These are phyloP conservation scores for Tor tambroides DNA, from an alignment of 2,113 vertebrate species.

Conservation along the genomic window DNA sequence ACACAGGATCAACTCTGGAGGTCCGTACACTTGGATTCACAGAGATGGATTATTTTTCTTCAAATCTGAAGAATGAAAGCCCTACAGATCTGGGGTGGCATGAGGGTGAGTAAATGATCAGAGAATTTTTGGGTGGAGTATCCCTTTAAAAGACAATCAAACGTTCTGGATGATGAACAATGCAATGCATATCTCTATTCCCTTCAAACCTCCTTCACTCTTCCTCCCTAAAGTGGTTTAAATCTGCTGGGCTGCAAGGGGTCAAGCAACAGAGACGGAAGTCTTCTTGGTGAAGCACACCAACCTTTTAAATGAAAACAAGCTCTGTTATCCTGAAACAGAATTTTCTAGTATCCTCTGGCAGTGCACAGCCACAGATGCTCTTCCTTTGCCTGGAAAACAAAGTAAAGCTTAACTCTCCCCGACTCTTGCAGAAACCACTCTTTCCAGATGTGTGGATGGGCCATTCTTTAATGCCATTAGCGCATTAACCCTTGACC, in stretches of 20 bases:
- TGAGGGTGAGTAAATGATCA: neutral
- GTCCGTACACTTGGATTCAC: neutral
- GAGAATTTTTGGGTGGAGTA: neutral
- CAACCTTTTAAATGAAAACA: slow-evolving; percentile 64
- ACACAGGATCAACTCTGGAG: too few relatives aligned
- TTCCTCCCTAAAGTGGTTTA: slow-evolving; percentile 52
- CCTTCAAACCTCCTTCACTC: neutral
- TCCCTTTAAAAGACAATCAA: slow-evolving; percentile 8
- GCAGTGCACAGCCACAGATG: slow-evolving; percentile 66
- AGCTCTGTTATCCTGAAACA: slow-evolving; percentile 66
- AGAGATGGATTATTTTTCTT: neutral
- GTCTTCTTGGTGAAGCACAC: slow-evolving; percentile 39
- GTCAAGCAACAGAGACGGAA: slow-evolving; percentile 64
- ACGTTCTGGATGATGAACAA: neutral
- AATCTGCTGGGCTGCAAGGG: slow-evolving; percentile 45
- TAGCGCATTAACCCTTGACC: slow-evolving; percentile 3
- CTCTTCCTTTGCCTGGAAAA: slow-evolving; percentile 63
- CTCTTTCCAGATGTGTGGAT: slow-evolving; percentile 43
- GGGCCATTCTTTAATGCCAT: slow-evolving; percentile 31
- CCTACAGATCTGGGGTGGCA: neutral
- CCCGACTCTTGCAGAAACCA: neutral
- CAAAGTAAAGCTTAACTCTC: neutral
- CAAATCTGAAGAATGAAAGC: neutral
- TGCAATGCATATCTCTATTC: neutral
- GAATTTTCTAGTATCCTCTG: slow-evolving; percentile 65